A percentile compares a stretch with the other conserved stretches of the same genome.
phyloP scores from a whole-genome alignment of 2,888 invertebrate species.

The Deilephila elpenor region DNA sequence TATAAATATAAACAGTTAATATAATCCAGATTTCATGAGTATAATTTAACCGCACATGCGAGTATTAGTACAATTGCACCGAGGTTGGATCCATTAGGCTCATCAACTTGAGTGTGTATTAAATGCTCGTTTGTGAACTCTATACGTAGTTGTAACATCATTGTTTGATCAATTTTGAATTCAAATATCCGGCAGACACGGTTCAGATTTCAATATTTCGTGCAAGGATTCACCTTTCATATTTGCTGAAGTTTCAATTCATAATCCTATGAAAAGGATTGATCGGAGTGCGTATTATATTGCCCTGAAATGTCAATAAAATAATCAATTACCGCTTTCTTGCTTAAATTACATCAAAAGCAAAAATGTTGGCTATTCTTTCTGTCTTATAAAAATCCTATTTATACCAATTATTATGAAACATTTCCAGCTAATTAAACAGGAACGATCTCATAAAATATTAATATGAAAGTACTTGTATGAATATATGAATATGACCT shows the following conservation, averaged over 20 bases:
- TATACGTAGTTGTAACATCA: background rate
- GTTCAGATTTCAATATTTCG: background rate
- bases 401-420: too few species aligned
- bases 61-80: background rate
- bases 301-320: too few species aligned
- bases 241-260: background rate
- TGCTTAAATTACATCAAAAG: too few species aligned
- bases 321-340: too few species aligned
- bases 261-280: background rate
- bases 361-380: too few species aligned
- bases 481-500: too few species aligned
- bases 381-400: too few species aligned
- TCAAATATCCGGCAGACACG: background rate
- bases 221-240: background rate
- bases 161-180: background rate
- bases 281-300: background rate
- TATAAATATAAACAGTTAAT: background rate
- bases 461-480: too few species aligned
- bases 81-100: slow-evolving; percentile 17
- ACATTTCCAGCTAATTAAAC: too few species aligned
- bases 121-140: background rate
- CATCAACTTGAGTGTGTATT: slow-evolving; percentile 4
- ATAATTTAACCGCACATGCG: background rate
- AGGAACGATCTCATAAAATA: too few species aligned
- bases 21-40: background rate